Conservation (phyloP, 2,888 invertebrate genomes). For the Hyposoter dolosus region DNA sequence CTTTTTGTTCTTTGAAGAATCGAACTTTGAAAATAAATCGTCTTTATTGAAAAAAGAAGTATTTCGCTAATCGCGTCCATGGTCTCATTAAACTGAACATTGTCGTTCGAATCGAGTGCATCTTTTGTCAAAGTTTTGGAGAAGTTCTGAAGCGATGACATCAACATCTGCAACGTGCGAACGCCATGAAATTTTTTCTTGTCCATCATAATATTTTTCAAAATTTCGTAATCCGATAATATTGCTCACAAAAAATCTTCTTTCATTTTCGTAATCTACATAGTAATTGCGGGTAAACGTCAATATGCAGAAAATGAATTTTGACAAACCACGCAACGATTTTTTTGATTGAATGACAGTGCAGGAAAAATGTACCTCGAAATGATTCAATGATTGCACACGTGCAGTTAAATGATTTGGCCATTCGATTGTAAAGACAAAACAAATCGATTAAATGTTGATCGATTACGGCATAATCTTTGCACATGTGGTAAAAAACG, state of each 20-base stretch:
- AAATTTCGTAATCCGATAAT: too few species aligned
- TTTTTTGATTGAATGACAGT: background rate
- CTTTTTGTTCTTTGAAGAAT: background rate
- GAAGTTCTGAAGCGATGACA: too few species aligned
- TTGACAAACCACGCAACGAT: too few species aligned
- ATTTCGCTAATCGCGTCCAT: background rate
- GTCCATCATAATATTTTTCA: too few species aligned
- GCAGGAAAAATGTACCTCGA: background rate
- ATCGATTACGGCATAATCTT: conserved; percentile 5
- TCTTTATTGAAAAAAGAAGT: background rate
- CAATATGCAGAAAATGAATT: too few species aligned
- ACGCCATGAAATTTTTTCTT: too few species aligned
- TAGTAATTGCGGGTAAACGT: too few species aligned
- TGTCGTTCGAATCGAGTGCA: background rate
- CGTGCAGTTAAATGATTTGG: background rate
- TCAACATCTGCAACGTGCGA: too few species aligned
- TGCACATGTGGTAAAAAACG: background rate
- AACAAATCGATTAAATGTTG: background rate
- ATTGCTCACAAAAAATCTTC: too few species aligned
- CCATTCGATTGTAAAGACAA: background rate
- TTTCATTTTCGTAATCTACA: too few species aligned
- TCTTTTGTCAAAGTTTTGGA: too few species aligned
- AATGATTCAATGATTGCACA: background rate
- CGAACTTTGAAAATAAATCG: background rate
- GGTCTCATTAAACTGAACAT: background rate